Evolutionary conservation across 2,113 vertebrate species (phyloP).

Genomic region (Oxyura jamaicensis): DNA sequence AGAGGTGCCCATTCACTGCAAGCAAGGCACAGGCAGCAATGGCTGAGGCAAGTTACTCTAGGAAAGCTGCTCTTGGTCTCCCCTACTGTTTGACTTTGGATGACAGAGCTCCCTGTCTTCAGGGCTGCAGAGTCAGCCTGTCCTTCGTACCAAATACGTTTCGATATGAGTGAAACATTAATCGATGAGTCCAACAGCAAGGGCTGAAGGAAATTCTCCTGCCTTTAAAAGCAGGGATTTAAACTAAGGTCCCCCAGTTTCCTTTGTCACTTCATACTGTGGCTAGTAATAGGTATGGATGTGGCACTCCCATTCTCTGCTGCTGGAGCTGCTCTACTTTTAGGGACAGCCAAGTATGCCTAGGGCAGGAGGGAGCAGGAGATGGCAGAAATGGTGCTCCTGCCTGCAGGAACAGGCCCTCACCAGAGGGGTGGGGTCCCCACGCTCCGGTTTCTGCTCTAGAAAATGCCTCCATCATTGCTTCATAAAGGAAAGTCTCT

Average conservation of each 20-base stretch:
- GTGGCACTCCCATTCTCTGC: background rate
- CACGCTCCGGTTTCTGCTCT: background rate
- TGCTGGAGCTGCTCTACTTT: background rate
- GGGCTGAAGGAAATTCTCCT: background rate
- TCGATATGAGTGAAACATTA: background rate
- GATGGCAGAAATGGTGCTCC: background rate
- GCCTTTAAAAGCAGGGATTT: background rate
- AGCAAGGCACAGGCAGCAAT: background rate
- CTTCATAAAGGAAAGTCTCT: background rate
- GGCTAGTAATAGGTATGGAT: background rate
- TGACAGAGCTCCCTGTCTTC: background rate
- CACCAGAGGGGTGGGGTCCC: background rate
- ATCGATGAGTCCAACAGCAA: background rate
- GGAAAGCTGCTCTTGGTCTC: background rate
- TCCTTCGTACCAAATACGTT: background rate
- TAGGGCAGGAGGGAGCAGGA: background rate
- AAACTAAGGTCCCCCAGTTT: background rate
- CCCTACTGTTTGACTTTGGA: background rate
- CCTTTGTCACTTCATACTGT: background rate
- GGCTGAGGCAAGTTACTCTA: background rate
- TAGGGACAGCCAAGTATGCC: background rate
- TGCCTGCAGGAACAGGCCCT: background rate
- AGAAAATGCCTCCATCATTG: background rate
- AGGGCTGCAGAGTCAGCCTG: background rate
- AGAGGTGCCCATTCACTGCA: background rate